Evolutionary conservation across 2,888 invertebrate species (phyloP).

Genomic region (Pseudolycoriella hygida): DNA sequence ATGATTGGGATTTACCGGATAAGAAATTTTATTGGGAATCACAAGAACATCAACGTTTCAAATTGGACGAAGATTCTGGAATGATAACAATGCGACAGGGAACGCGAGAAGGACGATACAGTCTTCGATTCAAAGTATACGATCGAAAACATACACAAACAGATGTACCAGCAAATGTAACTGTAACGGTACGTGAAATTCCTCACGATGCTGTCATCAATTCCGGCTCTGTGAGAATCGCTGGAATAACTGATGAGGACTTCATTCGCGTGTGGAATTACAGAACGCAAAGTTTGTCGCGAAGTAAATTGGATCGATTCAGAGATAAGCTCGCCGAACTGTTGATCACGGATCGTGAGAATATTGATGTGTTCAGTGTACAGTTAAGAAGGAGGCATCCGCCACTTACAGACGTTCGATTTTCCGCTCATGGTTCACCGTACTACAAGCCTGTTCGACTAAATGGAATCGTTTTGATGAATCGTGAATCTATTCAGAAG

Average conservation of each 20-base stretch:
- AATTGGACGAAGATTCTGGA: slow-evolving; percentile 77
- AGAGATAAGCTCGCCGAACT: slow-evolving; percentile 73
- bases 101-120: slow-evolving; percentile 73
- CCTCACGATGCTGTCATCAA: slow-evolving; percentile 90
- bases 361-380: slow-evolving; percentile 93
- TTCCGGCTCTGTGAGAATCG: slow-evolving; percentile 84
- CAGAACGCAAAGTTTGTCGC: slow-evolving; percentile 62
- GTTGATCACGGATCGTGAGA: slow-evolving; percentile 67
- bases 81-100: slow-evolving; percentile 92
- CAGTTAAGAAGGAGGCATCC: slow-evolving; percentile 74
- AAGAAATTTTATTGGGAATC: slow-evolving; percentile 94
- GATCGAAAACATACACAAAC: slow-evolving; percentile 90
- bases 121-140: slow-evolving; percentile 70
- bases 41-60: slow-evolving; percentile 70
- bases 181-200: slow-evolving; percentile 84
- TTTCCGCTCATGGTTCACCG: slow-evolving; percentile 89
- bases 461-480: slow-evolving; percentile 86
- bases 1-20: slow-evolving; percentile 97
- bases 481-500: slow-evolving; percentile 83
- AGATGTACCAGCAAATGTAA: slow-evolving; percentile 91
- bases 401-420: slow-evolving; percentile 79
- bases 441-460: slow-evolving; percentile 88
- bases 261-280: slow-evolving; percentile 92
- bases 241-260: slow-evolving; percentile 89
- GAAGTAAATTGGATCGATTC: slow-evolving; percentile 80